Base-by-base conservation (phyloP, 2,113 vertebrate species). In the Conger conger region DNA sequence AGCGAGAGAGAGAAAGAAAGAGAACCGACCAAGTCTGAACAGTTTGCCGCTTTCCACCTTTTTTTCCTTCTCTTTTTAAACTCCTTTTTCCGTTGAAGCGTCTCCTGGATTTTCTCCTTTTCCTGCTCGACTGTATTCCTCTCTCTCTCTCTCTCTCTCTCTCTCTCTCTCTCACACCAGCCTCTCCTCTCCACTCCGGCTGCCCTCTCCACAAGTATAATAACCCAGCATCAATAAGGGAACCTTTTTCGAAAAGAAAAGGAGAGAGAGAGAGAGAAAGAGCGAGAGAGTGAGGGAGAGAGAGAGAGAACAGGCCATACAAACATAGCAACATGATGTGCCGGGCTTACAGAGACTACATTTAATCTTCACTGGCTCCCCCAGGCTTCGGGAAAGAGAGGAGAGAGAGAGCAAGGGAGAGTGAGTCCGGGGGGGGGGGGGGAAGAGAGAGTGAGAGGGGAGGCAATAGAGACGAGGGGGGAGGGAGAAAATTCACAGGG, bases 291-390 rank as follows among this genome's bases (percentile, higher is more conserved):
- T 86, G 81, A 84, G 83, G 86, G 20, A 33, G 40, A 27, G 35
- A 36, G 63, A 60, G 77, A 79, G 76, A 86, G 82, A 86, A 77
- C 79, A 85, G 93, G 92, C 92, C 94, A 92, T 93, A 94, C 93
- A 95, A 94, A 97, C 95, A 95, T 95, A 96, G 95, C 96, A 95
- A 96, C 96, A 94, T 95, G 96, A 96, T 97, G 97, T 95, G 96
- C 93, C 96, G 96, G 96, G 96, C 96, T 98, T 96, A 97, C 94
- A 96, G 96, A 97, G 96, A 96, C 97, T 96, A 97, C 96, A 97
- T 98, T 97, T 97, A 96, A 97, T 97, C 97, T 97, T 96, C 93
- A 91, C 95, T 96, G 95, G 95, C 96, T 98, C 96, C 96, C 96
- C 94, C 95, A 95, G 95, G 97, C 96, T 97, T 95, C 94, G 95